Base-by-base conservation (phyloP, 2,113 vertebrate genomes). In the Dromaius novaehollandiae region DNA sequence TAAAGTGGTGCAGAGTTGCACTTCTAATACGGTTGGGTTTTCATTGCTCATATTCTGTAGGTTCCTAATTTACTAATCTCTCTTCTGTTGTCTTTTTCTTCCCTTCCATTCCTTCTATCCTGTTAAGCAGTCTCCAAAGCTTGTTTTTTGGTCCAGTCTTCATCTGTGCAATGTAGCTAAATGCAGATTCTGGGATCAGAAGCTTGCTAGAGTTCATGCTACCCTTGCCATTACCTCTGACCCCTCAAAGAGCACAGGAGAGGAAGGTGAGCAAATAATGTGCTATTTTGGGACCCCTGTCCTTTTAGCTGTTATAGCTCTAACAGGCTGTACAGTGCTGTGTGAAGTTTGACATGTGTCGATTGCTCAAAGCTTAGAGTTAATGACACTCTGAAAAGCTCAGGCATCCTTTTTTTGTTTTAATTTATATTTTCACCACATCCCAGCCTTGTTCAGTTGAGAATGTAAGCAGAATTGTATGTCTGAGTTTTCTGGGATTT, bases 1-100 rank as follows among this genome's bases (percentile, higher is more conserved):
- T 78, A 53, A 86, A 91, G 75, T 2, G 0, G 8, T n/a, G 26
- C 66, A 74, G 42, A 68, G 24, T 50, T 85, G n/a, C 34, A 24
- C 91, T 95, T 76, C 36, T 61, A 76, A 46, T 74, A 34, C 63
- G 79, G 48, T 75, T 81, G 36, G 11, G 9, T 88, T 91, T 95
- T 91, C 40, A 82, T 85, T 89, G 10, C 68, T 85, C 0, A 0
- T 50, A 64, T 58, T 48, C 28, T 0, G 0, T 16, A n/a, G 19
- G 20, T 38, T 93, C 24, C 20, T 77, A 64, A 74, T 86, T 80
- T 21, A 19, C 19, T 88, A 50, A 53, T 78, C 9, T 89, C 12
- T 66, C 46, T 70, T 75, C 50, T 76, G 51, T 61, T 13, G 14
- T 25, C 16, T 60, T 61, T 21, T 2, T 12, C 3, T 7, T 5